These are phyloP conservation scores for Trachops cirrhosus DNA, from an alignment of 2,797 vertebrate genomes.

Conservation along the genomic window DNA sequence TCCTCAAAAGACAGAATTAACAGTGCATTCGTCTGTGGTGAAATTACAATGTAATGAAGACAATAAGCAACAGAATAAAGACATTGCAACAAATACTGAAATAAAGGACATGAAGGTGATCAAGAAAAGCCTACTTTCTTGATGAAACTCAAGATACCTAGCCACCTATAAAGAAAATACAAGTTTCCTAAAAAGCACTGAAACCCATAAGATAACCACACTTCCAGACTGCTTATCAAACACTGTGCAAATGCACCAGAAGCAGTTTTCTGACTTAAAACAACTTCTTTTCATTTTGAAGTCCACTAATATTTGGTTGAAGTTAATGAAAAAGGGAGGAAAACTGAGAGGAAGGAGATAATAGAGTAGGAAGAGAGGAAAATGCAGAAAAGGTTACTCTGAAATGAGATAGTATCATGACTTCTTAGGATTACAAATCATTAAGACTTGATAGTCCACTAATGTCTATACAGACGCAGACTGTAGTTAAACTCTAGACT, in stretches of 20 bases:
- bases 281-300: constrained; percentile 65
- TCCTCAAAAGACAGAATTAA: constrained; percentile 61
- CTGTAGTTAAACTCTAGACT: constrained; percentile 26
- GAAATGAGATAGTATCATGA: constrained; percentile 43
- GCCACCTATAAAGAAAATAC: constrained; percentile 57
- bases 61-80: constrained; percentile 69
- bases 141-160: constrained; percentile 71
- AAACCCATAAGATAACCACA: constrained; percentile 58
- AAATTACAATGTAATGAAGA: constrained; percentile 75
- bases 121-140: constrained; percentile 59
- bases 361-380: constrained; percentile 12
- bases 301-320: constrained; percentile 23
- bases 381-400: constrained; percentile 42
- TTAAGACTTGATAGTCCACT: constrained; percentile 46
- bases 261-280: constrained; percentile 57
- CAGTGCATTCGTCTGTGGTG: constrained; percentile 55
- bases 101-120: constrained; percentile 70
- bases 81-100: constrained; percentile 59
- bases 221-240: constrained; percentile 47
- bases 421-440: constrained; percentile 22
- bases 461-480: constrained; percentile 34
- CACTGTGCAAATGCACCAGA: constrained; percentile 42
- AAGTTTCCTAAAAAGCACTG: constrained; percentile 56
- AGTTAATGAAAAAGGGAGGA: constrained; percentile 41
- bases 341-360: background rate